Evolutionary conservation across 2,113 vertebrate species (phyloP).

Genomic region (Pterocles burchelli): DNA sequence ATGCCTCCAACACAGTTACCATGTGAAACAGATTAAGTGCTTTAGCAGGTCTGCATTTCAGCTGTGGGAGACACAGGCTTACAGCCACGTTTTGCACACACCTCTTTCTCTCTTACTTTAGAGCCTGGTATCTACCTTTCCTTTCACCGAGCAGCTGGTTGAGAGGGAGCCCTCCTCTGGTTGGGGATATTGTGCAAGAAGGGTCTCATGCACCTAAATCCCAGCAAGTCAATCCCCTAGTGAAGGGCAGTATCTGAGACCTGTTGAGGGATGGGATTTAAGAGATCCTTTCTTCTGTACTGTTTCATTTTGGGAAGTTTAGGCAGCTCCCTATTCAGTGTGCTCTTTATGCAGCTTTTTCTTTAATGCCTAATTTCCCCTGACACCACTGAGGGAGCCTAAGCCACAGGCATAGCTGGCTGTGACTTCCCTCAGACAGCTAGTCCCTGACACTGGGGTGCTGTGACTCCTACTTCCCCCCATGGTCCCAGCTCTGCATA

Average conservation of each 20-base stretch:
- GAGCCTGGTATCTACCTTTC: not conserved
- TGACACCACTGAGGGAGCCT: not conserved
- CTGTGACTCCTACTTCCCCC: not conserved
- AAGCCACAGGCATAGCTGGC: not conserved
- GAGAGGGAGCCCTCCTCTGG: not conserved
- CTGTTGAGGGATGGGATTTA: not conserved
- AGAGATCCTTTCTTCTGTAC: not conserved
- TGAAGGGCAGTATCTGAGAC: not conserved
- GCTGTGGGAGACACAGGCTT: not conserved
- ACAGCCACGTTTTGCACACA: fast-evolving
- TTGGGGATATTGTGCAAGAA: not conserved
- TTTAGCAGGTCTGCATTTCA: not conserved
- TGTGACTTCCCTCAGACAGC: not conserved
- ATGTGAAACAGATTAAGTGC: not conserved
- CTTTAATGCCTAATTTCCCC: not conserved
- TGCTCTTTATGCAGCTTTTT: not conserved
- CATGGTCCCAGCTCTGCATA: not conserved
- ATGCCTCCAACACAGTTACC: not conserved
- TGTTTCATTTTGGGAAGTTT: not conserved
- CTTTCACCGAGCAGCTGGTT: not conserved
- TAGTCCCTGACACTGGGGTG: not conserved
- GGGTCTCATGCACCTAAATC: not conserved
- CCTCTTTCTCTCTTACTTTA: not conserved
- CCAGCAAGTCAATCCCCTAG: fast-evolving
- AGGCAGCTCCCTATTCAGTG: not conserved